Percentiles rank a stretch among this genome's conserved stretches.
These are phyloP conservation scores for Ariopsis seemanni DNA, from an alignment of 2,113 vertebrate genomes.

Conservation along the genomic window DNA sequence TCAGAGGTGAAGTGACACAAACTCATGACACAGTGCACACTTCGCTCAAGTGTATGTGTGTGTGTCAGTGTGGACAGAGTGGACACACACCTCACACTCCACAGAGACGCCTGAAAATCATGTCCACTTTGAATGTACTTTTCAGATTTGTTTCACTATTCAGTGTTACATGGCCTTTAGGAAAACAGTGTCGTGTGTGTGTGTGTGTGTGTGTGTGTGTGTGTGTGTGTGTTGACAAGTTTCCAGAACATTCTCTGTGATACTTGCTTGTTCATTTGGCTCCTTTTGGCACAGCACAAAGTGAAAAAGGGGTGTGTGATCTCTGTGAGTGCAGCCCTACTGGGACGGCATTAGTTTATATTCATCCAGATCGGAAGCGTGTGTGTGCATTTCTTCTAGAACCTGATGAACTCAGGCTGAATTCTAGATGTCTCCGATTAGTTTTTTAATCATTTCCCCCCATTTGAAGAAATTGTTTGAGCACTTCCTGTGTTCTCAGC, in stretches of 20 bases:
- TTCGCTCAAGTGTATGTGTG: background rate
- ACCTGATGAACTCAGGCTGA: background rate
- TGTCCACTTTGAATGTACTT: constrained; percentile 39
- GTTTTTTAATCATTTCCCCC: background rate
- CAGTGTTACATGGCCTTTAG: background rate
- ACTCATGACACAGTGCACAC: background rate
- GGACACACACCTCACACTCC: background rate
- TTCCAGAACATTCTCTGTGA: background rate
- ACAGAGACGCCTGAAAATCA: constrained; percentile 17
- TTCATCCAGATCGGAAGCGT: background rate
- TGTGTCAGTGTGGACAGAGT: background rate
- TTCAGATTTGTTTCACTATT: constrained; percentile 15
- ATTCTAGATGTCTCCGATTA: too few species aligned
- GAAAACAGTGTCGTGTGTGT: background rate
- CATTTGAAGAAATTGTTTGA: background rate
- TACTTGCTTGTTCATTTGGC: background rate
- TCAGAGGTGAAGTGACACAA: background rate
- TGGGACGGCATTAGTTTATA: background rate
- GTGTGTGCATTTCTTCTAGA: background rate
- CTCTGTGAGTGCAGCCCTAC: background rate
- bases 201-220: background rate
- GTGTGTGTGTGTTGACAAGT: background rate
- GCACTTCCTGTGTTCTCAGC: background rate
- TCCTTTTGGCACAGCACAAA: background rate
- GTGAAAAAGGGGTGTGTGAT: background rate